A percentile compares a stretch with the other conserved stretches of the same genome.
Evolutionary conservation across 2,888 invertebrate species (phyloP).

Genomic region (Polymixis flavicincta): DNA sequence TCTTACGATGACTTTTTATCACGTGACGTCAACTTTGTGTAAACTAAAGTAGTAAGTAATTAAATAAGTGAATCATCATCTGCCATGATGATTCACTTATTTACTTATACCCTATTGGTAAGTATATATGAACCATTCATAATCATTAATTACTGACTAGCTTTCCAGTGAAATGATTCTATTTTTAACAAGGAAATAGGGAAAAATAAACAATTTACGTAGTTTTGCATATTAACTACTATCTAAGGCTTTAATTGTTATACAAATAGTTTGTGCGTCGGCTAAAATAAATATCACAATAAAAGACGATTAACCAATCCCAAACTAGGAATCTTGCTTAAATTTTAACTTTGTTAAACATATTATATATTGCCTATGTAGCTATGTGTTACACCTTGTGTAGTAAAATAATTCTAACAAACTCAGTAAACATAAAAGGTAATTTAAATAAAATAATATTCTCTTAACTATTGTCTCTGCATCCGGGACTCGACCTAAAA

Average conservation of each 20-base stretch:
- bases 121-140: no score
- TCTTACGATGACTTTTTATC: no score
- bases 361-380: not conserved
- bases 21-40: no score
- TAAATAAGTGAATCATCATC: no score
- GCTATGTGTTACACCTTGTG: slow-evolving; percentile 33
- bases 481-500: slow-evolving; percentile 14
- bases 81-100: no score
- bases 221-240: not conserved
- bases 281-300: slow-evolving; percentile 45
- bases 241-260: not conserved
- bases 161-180: not conserved
- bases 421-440: not conserved
- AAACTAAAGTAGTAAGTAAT: no score
- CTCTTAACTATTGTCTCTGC: not conserved
- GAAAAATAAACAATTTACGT: not conserved
- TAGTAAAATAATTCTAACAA: slow-evolving; percentile 6
- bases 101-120: no score
- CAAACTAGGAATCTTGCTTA: slow-evolving; percentile 2
- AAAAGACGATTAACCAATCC: slow-evolving; percentile 1
- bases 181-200: not conserved
- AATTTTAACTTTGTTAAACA: slow-evolving; percentile 36
- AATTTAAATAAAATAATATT: slow-evolving; percentile 7
- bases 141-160: not conserved
- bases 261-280: slow-evolving; percentile 26